A percentile compares a stretch with the other conserved stretches of the same genome.
Evolutionary conservation across 2,888 invertebrate species (phyloP).

Genomic region (Xestia rhomboidea): DNA sequence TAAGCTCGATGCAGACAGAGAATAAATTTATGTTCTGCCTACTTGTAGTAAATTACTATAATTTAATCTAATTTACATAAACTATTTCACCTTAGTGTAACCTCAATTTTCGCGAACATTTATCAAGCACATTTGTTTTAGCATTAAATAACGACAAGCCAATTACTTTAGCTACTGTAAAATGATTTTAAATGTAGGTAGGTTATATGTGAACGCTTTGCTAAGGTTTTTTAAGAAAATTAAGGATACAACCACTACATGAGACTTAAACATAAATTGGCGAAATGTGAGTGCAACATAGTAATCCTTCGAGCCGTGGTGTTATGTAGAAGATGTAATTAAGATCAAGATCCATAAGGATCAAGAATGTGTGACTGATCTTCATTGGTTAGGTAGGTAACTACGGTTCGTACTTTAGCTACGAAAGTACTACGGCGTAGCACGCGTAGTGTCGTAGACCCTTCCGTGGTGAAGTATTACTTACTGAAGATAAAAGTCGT

Average conservation of each 20-base stretch:
- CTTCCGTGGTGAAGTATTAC: background rate
- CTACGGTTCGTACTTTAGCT: background rate
- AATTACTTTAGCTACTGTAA: conserved; percentile 40
- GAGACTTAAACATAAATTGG: background rate
- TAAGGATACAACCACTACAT: background rate
- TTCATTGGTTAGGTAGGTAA: background rate
- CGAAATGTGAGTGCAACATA: background rate
- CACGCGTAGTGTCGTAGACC: background rate
- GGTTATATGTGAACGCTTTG: background rate
- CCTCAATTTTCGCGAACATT: conserved; percentile 62
- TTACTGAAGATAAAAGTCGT: background rate
- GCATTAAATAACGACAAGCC: conserved; percentile 51
- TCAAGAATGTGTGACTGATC: background rate
- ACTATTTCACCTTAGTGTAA: conserved; percentile 63
- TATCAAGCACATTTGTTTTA: conserved; percentile 61
- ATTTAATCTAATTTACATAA: conserved; percentile 66
- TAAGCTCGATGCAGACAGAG: conserved; percentile 56
- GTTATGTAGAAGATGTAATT: background rate
- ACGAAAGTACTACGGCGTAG: conserved; percentile 19
- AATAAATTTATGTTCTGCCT: conserved; percentile 52
- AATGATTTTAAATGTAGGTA: conserved; percentile 4
- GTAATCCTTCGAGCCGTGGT: background rate
- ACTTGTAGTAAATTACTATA: conserved; percentile 62
- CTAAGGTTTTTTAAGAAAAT: background rate
- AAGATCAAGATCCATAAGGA: background rate